Evolutionary conservation across 2,797 vertebrate species (phyloP).

Genomic region (Loris lydekkerianus): DNA sequence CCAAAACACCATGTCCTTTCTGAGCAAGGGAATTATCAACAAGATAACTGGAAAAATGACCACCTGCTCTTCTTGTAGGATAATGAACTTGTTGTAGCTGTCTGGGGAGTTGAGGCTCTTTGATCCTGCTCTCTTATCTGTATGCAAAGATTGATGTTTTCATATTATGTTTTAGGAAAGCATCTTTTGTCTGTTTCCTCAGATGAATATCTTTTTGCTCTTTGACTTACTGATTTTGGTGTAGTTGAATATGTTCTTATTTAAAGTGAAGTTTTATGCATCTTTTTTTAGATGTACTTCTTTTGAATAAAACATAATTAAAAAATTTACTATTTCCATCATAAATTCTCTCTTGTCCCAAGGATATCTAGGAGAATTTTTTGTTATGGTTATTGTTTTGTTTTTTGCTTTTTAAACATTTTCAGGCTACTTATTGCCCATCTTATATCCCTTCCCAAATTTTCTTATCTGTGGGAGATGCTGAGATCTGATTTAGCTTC

Average conservation of each 20-base stretch:
- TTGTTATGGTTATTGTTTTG: background rate
- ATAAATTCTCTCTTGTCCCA: background rate
- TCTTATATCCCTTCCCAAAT: background rate
- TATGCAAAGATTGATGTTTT: background rate
- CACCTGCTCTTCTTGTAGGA: background rate
- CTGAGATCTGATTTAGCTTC: slow-evolving; percentile 27
- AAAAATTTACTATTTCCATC: slow-evolving; percentile 40
- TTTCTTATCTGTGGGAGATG: slow-evolving; percentile 36
- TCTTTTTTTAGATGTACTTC: background rate
- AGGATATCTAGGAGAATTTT: background rate
- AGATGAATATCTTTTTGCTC: slow-evolving; percentile 2
- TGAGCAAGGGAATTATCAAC: background rate
- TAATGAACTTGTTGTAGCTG: background rate
- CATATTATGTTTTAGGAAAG: background rate
- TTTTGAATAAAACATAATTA: slow-evolving; percentile 66
- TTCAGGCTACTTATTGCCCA: background rate
- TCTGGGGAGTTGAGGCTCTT: background rate
- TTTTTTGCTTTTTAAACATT: background rate
- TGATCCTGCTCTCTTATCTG: background rate
- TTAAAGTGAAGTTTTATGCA: slow-evolving; percentile 37
- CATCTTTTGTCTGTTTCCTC: background rate
- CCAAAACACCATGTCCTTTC: background rate
- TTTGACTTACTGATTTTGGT: slow-evolving; percentile 2
- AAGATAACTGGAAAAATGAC: background rate
- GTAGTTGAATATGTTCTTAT: slow-evolving; percentile 9